Base-by-base conservation (phyloP, 1,140 invertebrate species). In the Drosophila teissieri region DNA sequence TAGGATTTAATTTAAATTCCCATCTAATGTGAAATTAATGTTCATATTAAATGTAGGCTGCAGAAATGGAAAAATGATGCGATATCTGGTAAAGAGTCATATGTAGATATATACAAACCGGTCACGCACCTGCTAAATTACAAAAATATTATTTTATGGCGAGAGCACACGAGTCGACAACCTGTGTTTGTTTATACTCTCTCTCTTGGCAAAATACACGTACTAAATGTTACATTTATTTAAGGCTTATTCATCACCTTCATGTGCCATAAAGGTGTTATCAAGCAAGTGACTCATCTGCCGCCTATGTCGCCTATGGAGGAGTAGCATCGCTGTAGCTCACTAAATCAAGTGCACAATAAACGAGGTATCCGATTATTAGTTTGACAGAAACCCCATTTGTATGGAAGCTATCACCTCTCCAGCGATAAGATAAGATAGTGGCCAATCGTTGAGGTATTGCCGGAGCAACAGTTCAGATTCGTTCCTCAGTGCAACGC, bases 341-440 rank as follows among this genome's bases (percentile, higher is more conserved):
- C 60, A 57, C 15, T 75, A 67, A 57, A 76, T 76, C 73, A 76
- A 75, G 40, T 57, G 27, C 12, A 40, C 65, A 70, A 72, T 70
- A 72, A 57, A 57, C 34, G 15, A 48, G 42, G 36, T 57, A 72
- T 68, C 15, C 52, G 36, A 56, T 70, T 49, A 70, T 49, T 27
- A 57, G 37, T 46, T 46, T 31, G 44, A 22, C 6, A 7, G 52
- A 37, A 70, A 57, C 27, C 68, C 65, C 64, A 19, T 4, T 12
- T 68, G 12, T 44, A n/a, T 36, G 8, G 27, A 14, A 24, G n/a
- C 15, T 69, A 15, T 37, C 54, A 22, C 24, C 10, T 11, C 24
- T 31, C 7, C 5, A 15, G 37, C 36, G 73, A 77, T 77, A 77
- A 77, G 73, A 77, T 77, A 55, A n/a, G 73, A 77, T 77, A 55